These are phyloP conservation scores for Picus viridis DNA, from an alignment of 2,797 vertebrate genomes.

Conservation along the genomic window DNA sequence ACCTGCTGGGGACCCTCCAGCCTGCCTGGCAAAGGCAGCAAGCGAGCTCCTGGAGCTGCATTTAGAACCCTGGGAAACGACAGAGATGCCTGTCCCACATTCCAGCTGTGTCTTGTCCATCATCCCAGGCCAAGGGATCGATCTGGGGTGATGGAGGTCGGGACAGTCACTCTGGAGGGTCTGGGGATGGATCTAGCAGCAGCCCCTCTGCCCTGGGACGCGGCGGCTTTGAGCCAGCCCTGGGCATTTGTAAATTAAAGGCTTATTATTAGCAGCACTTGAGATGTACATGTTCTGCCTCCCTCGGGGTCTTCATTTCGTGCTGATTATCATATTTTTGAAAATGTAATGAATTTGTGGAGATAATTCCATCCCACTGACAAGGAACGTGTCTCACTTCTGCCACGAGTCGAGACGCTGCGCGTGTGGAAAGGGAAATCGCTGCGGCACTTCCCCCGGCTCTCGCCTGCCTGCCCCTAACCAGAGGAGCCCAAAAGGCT, in stretches of 20 bases:
- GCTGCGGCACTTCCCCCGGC: slow-evolving; percentile 35
- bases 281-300: slow-evolving; percentile 60
- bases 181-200: accelerated
- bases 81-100: background rate
- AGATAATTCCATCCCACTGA: slow-evolving; percentile 68
- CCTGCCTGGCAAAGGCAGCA: background rate
- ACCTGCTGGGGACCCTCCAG: accelerated
- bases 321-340: slow-evolving; percentile 69
- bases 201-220: background rate
- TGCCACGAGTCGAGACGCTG: slow-evolving; percentile 54
- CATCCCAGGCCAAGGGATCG: accelerated
- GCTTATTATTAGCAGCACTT: slow-evolving; percentile 64
- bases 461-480: background rate
- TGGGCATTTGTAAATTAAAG: slow-evolving; percentile 67
- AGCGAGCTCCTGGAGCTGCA: accelerated
- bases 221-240: background rate
- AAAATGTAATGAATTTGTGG: slow-evolving; percentile 72
- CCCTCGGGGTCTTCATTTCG: slow-evolving; percentile 64
- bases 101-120: accelerated
- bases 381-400: slow-evolving; percentile 46
- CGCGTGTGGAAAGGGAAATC: slow-evolving; percentile 63
- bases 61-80: accelerated
- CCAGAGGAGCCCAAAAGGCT: slow-evolving; percentile 40
- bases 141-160: accelerated
- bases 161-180: accelerated